These are phyloP conservation scores for Andrena marginata DNA, from an alignment of 2,888 invertebrate genomes.

Conservation along the genomic window DNA sequence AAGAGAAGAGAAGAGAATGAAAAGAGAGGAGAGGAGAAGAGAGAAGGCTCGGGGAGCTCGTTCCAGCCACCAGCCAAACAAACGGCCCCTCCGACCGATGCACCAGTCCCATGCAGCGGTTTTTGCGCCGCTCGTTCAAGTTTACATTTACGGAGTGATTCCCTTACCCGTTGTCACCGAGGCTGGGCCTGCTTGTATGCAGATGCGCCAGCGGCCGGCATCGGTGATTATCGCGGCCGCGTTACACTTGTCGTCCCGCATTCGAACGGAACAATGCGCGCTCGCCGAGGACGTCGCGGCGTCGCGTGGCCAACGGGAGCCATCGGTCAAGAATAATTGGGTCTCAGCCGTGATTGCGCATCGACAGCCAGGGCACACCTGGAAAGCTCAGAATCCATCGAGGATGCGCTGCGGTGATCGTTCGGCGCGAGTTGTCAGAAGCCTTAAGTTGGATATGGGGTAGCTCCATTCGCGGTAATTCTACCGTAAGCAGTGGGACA, in stretches of 20 bases:
- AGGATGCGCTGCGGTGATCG: background rate
- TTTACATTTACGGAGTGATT: conserved; percentile 80
- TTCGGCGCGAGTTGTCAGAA: background rate
- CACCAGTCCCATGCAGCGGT: conserved; percentile 55
- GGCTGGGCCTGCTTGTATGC: conserved; percentile 72
- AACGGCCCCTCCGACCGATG: conserved; percentile 69
- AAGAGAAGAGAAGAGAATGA: conserved; percentile 35
- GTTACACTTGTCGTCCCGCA: conserved; percentile 60
- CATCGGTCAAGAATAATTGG: conserved; percentile 29
- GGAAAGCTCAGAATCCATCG: background rate
- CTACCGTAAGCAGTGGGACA: background rate
- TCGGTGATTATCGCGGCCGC: conserved; percentile 65
- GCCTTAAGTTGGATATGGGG: no score
- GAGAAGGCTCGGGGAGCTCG: conserved; percentile 52
- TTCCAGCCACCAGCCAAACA: conserved; percentile 72
- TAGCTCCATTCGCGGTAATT: conserved; percentile 1
- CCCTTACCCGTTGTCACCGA: conserved; percentile 76
- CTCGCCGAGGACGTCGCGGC: conserved; percentile 11
- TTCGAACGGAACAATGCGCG: conserved; percentile 69
- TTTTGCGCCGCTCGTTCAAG: conserved; percentile 70
- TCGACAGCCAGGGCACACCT: conserved; percentile 23
- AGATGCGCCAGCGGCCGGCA: conserved; percentile 62
- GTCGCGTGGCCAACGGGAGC: conserved; percentile 50
- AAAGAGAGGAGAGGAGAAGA: no score
- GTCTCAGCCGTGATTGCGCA: conserved; percentile 13